A percentile compares a stretch with the other conserved stretches of the same genome.
These are phyloP conservation scores for Saturnia japonica DNA, from an alignment of 2,888 invertebrate species.

Conservation along the genomic window DNA sequence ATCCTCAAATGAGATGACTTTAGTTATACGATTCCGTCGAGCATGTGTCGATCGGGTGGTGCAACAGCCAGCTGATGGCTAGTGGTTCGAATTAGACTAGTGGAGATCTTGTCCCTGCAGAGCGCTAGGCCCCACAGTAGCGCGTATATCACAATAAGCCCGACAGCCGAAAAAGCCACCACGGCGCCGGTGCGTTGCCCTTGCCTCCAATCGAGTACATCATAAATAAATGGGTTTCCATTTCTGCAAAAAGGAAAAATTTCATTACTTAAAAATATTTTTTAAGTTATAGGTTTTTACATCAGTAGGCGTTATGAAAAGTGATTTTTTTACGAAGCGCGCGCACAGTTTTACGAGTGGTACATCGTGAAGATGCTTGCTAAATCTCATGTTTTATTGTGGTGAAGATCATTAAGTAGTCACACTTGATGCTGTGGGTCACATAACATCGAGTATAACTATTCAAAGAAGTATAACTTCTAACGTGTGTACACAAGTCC, in stretches of 20 bases:
- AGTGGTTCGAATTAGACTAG: conserved; percentile 49
- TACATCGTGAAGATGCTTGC: too few relatives aligned
- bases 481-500: too few relatives aligned
- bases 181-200: conserved; percentile 81
- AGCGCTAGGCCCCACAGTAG: conserved; percentile 52
- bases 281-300: too few relatives aligned
- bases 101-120: conserved; percentile 56
- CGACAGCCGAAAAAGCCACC: conserved; percentile 47
- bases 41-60: conserved; percentile 45
- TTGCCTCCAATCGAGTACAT: conserved; percentile 88
- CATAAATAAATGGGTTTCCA: conserved; percentile 87
- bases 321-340: too few relatives aligned
- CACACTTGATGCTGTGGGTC: too few relatives aligned
- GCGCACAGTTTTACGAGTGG: too few relatives aligned
- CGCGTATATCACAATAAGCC: conserved; percentile 53
- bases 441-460: too few relatives aligned
- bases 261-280: neutral
- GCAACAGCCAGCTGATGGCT: conserved; percentile 54
- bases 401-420: too few relatives aligned
- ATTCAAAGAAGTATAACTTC: too few relatives aligned
- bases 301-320: too few relatives aligned
- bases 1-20: neutral
- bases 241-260: conserved; percentile 53
- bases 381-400: too few relatives aligned
- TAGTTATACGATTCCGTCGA: neutral